Evolutionary conservation across 2,888 invertebrate species (phyloP), one percentile per base, ranked within the genome.

Genomic region (Catocala fraxini): DNA sequence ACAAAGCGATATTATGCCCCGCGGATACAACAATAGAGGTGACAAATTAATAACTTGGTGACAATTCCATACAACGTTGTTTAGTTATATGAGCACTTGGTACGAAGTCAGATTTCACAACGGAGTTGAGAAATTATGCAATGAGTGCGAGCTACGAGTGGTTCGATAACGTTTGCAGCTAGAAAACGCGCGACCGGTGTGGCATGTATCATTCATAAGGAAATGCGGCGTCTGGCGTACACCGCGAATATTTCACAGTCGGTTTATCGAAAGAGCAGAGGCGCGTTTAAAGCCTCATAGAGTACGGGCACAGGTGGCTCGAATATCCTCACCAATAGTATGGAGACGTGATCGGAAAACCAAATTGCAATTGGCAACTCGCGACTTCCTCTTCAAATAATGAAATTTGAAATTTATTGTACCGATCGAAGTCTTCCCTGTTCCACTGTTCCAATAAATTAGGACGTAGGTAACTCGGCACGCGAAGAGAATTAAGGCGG

Each of bases 361-460:
- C 84, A 84, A 88, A 90, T 89, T 78, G 87, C 89, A 86, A 90
- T 90, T 89, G 90, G 87, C 88, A 89, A 88, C 88, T 90, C 87
- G 89, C 89, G 89, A 90, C 89, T 89, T 91, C 89, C 91, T 92
- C 87, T 90, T 91, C 91, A 92, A 92, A 92, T 92, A 92, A 92
- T 91, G 90, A 92, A 92, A 92, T 92, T 91, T 92, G 87, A 92
- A 93, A 92, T 92, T 92, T 92, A 92, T 92, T 91, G 89, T 88
- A 81, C 83, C 89, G 86, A 90, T 91, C 87, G 85, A 88, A 86
- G 74, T 81, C 77, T 81, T 77, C 81, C 76, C 79, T 83, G 88
- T 85, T 88, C 86, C 71, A 80, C 83, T 89, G 81, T 84, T 84
- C 86, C 85, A 86, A 90, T 89, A 89, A 90, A 89, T 90, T 90